A percentile compares a stretch with the other conserved stretches of the same genome.
Conservation (phyloP, 2,888 invertebrate genomes). For the Dusona sp. region DNA sequence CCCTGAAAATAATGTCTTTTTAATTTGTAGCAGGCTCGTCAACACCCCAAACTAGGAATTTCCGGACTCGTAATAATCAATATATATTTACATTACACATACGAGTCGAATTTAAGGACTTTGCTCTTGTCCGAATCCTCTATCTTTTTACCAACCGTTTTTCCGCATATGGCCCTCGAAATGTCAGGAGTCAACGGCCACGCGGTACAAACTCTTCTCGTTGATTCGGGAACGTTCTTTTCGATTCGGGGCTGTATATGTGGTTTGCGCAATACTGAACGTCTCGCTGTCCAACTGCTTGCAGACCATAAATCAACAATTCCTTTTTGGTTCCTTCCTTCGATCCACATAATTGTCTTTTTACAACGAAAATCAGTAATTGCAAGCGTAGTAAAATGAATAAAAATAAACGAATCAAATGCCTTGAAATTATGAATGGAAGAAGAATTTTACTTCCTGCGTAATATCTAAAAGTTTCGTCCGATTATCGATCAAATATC, state of each 20-base stretch:
- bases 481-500: too few relatives aligned
- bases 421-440: not conserved
- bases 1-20: slow-evolving; percentile 7
- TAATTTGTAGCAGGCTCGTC: not conserved
- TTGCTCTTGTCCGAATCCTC: slow-evolving; percentile 1
- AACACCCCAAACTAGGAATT: not conserved
- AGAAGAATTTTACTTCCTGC: too few relatives aligned
- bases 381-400: not conserved
- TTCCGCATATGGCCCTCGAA: not conserved
- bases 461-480: too few relatives aligned
- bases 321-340: not conserved
- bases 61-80: slow-evolving; percentile 7
- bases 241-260: not conserved
- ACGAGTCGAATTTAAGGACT: not conserved
- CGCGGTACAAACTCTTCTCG: not conserved
- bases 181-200: not conserved
- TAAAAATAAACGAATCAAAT: not conserved
- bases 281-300: not conserved
- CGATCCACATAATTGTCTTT: not conserved
- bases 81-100: not conserved
- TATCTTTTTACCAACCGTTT: not conserved
- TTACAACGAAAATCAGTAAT: not conserved
- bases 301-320: not conserved
- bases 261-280: not conserved
- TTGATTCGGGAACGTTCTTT: slow-evolving; percentile 6